phyloP scores from a whole-genome alignment of 2,888 invertebrate genomes.

The Falcaria lacertinaria region DNA sequence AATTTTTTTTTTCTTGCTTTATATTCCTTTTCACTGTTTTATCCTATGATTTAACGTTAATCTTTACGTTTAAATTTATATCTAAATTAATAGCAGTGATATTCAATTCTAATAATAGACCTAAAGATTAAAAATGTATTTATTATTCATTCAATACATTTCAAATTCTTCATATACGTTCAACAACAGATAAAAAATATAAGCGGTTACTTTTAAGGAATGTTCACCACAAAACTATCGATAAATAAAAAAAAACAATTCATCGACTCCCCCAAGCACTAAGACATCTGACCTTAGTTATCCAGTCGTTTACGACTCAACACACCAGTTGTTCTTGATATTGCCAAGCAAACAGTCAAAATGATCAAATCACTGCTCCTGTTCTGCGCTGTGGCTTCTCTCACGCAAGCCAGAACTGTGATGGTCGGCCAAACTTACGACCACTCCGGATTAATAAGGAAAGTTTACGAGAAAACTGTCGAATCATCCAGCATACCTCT shows the following conservation, averaged over 20 bases:
- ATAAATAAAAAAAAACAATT: background rate
- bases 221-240: background rate
- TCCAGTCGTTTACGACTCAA: conserved; percentile 2
- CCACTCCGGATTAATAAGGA: conserved; percentile 39
- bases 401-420: conserved; percentile 42
- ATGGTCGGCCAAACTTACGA: conserved; percentile 55
- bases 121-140: no score
- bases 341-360: conserved; percentile 11
- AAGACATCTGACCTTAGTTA: background rate
- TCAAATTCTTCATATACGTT: no score
- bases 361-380: conserved; percentile 40
- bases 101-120: no score
- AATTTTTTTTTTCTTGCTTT: no score
- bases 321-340: background rate
- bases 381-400: conserved; percentile 24
- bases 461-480: conserved; percentile 43
- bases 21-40: no score
- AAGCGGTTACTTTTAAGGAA: no score
- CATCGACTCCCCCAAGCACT: background rate
- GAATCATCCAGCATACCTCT: conserved; percentile 42
- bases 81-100: no score
- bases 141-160: no score
- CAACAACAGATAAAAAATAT: no score
- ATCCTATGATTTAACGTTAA: no score
- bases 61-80: no score